A percentile compares a stretch with the other conserved stretches of the same genome.
Conservation (phyloP, 2,797 vertebrate species). For the Limnodromus scolopaceus region DNA sequence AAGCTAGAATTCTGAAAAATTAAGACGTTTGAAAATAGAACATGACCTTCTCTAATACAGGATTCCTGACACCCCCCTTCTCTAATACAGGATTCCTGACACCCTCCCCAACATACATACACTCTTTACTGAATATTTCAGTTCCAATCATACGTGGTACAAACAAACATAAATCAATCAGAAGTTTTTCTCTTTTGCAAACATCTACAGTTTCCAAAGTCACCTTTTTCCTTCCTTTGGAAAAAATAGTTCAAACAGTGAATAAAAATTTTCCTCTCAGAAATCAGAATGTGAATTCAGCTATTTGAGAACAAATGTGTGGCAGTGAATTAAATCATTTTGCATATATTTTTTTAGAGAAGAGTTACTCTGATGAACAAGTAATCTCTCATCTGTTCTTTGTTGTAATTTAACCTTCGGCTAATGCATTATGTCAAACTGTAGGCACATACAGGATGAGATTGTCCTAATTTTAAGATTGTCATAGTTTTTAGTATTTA, state of each 20-base stretch:
- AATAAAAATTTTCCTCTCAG: neutral
- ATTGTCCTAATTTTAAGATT: constrained; percentile 7
- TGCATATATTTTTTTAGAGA: neutral
- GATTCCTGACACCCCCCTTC: neutral
- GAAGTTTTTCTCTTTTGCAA: neutral
- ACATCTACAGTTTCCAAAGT: neutral
- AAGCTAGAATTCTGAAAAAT: constrained; percentile 45
- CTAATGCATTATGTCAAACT: neutral
- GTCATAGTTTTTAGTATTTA: neutral
- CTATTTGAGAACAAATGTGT: neutral
- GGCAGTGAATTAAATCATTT: neutral
- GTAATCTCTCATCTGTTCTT: neutral
- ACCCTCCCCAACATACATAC: neutral
- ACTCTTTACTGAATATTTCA: neutral
- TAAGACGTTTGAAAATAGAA: constrained; percentile 24
- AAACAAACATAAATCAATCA: constrained; percentile 15
- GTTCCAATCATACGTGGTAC: neutral
- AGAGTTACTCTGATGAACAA: neutral
- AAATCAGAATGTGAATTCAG: neutral
- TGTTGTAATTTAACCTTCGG: constrained; percentile 20
- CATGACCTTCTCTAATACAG: neutral
- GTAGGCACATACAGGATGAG: neutral
- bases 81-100: neutral
- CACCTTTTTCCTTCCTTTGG: neutral
- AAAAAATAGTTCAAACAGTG: neutral